These are phyloP conservation scores for Athene cunicularia DNA, from an alignment of 2,113 vertebrate genomes.

Conservation along the genomic window DNA sequence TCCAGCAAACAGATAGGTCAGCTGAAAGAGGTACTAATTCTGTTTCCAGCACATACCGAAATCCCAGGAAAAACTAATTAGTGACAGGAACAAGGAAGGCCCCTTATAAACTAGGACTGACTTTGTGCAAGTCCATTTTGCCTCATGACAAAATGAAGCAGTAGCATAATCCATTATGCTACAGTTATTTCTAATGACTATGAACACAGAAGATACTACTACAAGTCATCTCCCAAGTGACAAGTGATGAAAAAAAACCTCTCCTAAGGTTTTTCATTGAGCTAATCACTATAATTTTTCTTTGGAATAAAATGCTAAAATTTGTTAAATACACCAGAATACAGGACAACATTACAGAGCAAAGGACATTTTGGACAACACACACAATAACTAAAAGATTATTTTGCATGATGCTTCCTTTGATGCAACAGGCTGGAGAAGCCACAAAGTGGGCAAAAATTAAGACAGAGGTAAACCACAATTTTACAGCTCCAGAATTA, in stretches of 20 bases:
- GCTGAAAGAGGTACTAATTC: neutral
- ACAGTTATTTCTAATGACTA: neutral
- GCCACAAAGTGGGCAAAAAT: neutral
- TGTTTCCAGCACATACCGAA: neutral
- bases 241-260: neutral
- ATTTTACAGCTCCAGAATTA: neutral
- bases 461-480: neutral
- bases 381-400: neutral
- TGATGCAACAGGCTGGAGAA: neutral
- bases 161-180: neutral
- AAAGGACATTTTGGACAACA: neutral
- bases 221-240: neutral
- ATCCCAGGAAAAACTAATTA: neutral
- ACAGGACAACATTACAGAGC: neutral
- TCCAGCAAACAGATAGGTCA: neutral
- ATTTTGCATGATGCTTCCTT: neutral
- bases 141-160: neutral
- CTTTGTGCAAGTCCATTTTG: neutral
- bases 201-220: neutral
- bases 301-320: neutral
- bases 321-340: neutral
- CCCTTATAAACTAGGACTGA: neutral
- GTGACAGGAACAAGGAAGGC: neutral
- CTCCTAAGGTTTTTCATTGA: neutral
- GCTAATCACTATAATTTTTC: neutral